Percentiles rank a stretch among this genome's conserved stretches.
Conservation (phyloP, 2,113 vertebrate genomes). For the Emydocephalus ijimae region DNA sequence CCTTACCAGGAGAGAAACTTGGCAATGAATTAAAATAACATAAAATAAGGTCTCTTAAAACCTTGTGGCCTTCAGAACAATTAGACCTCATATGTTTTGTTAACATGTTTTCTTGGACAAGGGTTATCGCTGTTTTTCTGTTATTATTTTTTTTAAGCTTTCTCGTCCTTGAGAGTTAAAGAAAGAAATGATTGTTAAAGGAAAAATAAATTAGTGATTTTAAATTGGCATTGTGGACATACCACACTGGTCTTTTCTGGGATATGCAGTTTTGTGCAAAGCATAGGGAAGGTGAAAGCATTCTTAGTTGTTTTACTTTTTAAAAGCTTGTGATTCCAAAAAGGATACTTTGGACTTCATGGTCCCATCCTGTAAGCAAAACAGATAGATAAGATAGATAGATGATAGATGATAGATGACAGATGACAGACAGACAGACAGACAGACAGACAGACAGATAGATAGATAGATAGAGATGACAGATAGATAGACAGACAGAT, state of each 20-base stretch:
- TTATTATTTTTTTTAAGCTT: not conserved
- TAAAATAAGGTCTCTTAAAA: conserved; percentile 2
- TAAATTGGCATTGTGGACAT: not conserved
- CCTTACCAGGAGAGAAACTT: conserved; percentile 55
- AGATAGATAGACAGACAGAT: too few species aligned
- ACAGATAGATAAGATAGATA: too few species aligned
- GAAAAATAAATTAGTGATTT: not conserved
- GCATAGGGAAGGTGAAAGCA: not conserved
- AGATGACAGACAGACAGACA: too few species aligned
- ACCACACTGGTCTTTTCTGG: not conserved
- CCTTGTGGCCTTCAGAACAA: conserved; percentile 44
- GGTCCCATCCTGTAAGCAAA: not conserved
- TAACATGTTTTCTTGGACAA: conserved; percentile 38
- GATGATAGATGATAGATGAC: too few species aligned
- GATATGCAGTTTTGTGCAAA: not conserved
- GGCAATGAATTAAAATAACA: conserved; percentile 47
- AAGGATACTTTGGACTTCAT: not conserved
- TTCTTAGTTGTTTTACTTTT: not conserved
- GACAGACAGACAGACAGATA: too few species aligned
- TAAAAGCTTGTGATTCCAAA: not conserved
- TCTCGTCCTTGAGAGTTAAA: conserved; percentile 27
- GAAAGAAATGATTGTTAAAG: not conserved
- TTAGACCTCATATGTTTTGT: conserved; percentile 35
- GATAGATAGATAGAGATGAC: too few species aligned
- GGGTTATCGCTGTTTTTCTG: conserved; percentile 23